phyloP scores from a whole-genome alignment of 2,888 invertebrate genomes.

The Cryptocephalus primarius region DNA sequence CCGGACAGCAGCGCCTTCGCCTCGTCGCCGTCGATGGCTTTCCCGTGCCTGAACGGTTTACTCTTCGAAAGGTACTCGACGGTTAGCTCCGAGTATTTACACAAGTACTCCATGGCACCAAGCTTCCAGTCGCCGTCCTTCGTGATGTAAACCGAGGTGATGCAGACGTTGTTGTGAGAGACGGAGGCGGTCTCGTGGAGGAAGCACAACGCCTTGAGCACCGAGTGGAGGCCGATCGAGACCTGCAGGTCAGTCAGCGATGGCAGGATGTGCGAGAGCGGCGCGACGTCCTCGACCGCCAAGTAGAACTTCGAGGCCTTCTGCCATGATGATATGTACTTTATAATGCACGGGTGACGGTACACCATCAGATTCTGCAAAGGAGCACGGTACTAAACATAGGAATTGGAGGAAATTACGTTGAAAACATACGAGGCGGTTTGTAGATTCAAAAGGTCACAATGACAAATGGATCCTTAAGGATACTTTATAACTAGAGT shows the following conservation, averaged over 20 bases:
- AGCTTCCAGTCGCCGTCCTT: slow-evolving; percentile 81
- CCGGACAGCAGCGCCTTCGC: slow-evolving; percentile 40
- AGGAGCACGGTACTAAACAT: too few relatives aligned
- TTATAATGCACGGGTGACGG: slow-evolving; percentile 77
- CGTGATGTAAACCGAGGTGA: slow-evolving; percentile 69
- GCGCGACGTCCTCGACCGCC: slow-evolving; percentile 73
- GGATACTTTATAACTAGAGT: too few relatives aligned
- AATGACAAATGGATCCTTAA: too few relatives aligned
- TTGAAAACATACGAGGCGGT: too few relatives aligned
- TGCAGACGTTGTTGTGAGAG: slow-evolving; percentile 76
- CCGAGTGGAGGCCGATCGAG: slow-evolving; percentile 72
- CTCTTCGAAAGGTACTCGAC: slow-evolving; percentile 55
- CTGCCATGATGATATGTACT: slow-evolving; percentile 72
- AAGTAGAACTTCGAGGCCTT: slow-evolving; percentile 64
- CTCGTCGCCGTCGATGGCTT: slow-evolving; percentile 62
- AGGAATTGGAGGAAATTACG: too few relatives aligned
- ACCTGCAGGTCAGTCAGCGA: slow-evolving; percentile 67
- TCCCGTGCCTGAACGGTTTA: slow-evolving; percentile 52
- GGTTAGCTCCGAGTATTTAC: slow-evolving; percentile 55
- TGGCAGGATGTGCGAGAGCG: slow-evolving; percentile 54
- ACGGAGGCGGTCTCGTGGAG: slow-evolving; percentile 70
- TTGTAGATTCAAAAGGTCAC: too few relatives aligned
- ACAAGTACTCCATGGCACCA: slow-evolving; percentile 74
- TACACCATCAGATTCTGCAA: slow-evolving; percentile 74
- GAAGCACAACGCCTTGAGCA: slow-evolving; percentile 72